Percentiles rank a stretch among this genome's conserved stretches.
These are phyloP conservation scores for Heloderma charlesbogerti DNA, from an alignment of 2,113 vertebrate species.

Conservation along the genomic window DNA sequence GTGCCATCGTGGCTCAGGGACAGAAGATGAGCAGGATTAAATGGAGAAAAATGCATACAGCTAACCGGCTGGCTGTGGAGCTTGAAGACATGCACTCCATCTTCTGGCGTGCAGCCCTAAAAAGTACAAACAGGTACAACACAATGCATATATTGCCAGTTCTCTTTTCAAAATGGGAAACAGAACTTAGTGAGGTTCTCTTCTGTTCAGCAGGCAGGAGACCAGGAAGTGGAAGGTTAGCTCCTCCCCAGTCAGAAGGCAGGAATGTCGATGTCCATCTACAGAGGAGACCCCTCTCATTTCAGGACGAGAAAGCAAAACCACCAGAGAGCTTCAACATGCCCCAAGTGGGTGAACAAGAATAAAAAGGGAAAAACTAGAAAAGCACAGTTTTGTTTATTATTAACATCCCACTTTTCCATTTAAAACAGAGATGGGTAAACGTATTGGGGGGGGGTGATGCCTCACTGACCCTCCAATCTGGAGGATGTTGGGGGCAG, in stretches of 20 bases:
- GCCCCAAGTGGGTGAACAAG: no score
- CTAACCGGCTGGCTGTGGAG: slow-evolving; percentile 77
- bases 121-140: background rate
- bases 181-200: background rate
- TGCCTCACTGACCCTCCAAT: no score
- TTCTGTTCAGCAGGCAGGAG: background rate
- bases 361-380: no score
- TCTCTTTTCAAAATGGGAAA: background rate
- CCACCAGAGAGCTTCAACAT: background rate
- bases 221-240: background rate
- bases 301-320: background rate
- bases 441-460: no score
- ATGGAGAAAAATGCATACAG: slow-evolving; percentile 85
- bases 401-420: no score
- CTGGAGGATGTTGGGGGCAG: no score
- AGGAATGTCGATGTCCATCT: background rate
- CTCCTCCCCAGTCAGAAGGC: background rate
- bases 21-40: slow-evolving; percentile 82
- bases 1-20: slow-evolving; percentile 85
- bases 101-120: slow-evolving; percentile 72
- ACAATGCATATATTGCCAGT: rapidly evolving
- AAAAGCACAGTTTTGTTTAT: no score
- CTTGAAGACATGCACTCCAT: slow-evolving; percentile 76
- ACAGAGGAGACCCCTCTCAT: background rate
- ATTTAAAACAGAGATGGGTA: no score